Percentiles rank a stretch among this genome's conserved stretches.
phyloP scores from a whole-genome alignment of 30 jellyfish, hydroid and myxozoan genomes.

The Turritopsis dohrnii region DNA sequence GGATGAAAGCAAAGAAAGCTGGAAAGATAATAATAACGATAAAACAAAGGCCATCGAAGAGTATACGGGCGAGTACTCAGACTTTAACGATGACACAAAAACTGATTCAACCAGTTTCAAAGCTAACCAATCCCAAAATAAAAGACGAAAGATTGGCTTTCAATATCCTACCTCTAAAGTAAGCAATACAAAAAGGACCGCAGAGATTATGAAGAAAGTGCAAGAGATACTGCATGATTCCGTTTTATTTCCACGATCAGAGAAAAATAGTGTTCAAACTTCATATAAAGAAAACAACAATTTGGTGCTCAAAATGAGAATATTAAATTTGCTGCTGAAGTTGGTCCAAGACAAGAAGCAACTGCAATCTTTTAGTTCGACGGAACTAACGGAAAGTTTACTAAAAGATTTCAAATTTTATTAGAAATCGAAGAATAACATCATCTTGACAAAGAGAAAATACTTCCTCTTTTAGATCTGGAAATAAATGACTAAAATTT shows the following conservation, averaged over 20 bases:
- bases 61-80: background rate
- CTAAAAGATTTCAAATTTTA: background rate
- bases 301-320: background rate
- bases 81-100: no score
- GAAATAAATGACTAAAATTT: no score
- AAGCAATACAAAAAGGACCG: background rate
- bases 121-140: background rate
- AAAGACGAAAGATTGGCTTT: background rate
- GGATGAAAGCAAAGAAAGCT: background rate
- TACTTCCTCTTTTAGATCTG: no score
- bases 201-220: background rate
- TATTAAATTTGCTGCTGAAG: background rate
- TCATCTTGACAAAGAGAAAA: no score
- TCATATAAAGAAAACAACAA: background rate
- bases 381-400: background rate
- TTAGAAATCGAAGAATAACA: no score
- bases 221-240: background rate
- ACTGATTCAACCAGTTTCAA: background rate
- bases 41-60: background rate
- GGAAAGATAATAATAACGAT: background rate
- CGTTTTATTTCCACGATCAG: background rate
- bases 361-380: background rate
- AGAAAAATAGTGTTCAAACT: background rate
- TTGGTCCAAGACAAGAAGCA: background rate
- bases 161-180: background rate